Base-by-base conservation (phyloP, 1,140 invertebrate genomes). In the Pygmarrhopalites habei region DNA sequence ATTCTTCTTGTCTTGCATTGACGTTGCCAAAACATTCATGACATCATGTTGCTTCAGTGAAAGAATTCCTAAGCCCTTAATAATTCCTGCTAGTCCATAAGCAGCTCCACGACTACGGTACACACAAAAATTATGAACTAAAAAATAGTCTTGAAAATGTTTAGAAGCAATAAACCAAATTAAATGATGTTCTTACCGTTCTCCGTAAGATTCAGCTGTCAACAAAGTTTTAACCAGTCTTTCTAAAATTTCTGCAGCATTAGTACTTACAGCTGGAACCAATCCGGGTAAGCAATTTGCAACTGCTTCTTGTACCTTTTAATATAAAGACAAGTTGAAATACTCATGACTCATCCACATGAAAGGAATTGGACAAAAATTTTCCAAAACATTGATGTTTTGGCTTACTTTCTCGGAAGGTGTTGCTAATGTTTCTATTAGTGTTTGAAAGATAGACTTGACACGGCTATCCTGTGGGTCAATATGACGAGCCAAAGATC, bases 1-100 rank as follows among this genome's bases (percentile, higher is more conserved):
- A 74, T 95, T 95, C 74, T 97, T 96, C 73, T 98, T 98, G 75
- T 98, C 90, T 75, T 97, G 92, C 72, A 99, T 93, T 62, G 92
- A 93, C 55, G 87, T 87, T 0, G 92, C 96, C 28, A 99, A 77
- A 60, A 88, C 92, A 0, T 86, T 88, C 90, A 98, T 97, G 25
- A 98, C 94, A 72, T 97, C 90, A 39, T 95, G 79, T 73, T 98
- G 93, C 74, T 98, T 98, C 14, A 99, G 76, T 0, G 91, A 89
- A 4, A 97, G 77, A 72, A 98, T 98, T 43, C 96, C 96, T 73
- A 99, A 85, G 1, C 97, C 95, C 77, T 97, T 96, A 2, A 98
- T 89, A 55, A 90, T 81, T 17, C 90, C 90, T 4, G 90, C 90
- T 39, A 93, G 82, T 2, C 90, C 91, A 74, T 93, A 93, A 4